Evolutionary conservation across 2,113 vertebrate species (phyloP).

Genomic region (Sebastes fasciatus): DNA sequence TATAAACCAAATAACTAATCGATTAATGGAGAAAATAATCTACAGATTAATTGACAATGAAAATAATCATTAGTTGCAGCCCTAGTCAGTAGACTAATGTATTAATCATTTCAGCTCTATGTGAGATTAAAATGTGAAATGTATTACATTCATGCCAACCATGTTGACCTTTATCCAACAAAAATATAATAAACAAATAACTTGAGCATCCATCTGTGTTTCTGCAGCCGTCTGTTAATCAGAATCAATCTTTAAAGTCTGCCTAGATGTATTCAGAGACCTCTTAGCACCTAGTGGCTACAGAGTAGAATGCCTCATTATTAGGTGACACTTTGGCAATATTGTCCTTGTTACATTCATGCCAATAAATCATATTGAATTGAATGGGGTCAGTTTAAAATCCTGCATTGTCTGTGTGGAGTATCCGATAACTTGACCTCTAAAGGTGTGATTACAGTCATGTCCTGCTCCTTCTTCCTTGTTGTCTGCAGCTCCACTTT

Average conservation of each 20-base stretch:
- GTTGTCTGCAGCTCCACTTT: constrained; percentile 4
- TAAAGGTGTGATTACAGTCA: constrained; percentile 31
- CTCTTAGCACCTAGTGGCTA: too few species aligned
- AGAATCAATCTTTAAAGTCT: too few species aligned
- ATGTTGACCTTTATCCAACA: background rate
- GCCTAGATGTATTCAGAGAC: background rate
- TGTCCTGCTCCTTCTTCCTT: constrained; percentile 1
- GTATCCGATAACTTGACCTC: constrained; percentile 49
- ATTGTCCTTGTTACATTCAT: too few species aligned
- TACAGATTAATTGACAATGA: too few species aligned
- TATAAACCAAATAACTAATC: too few species aligned
- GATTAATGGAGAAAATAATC: too few species aligned
- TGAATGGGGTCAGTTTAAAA: constrained; percentile 35
- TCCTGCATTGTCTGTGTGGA: constrained; percentile 21
- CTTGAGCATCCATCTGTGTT: background rate
- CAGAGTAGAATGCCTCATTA: too few species aligned
- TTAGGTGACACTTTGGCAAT: too few species aligned
- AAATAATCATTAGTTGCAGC: too few species aligned
- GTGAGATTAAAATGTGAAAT: background rate
- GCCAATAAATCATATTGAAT: background rate
- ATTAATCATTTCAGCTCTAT: background rate
- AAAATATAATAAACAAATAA: background rate
- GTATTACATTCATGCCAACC: background rate
- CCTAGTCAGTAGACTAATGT: background rate
- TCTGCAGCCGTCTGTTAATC: background rate